Conservation (phyloP, 1,140 invertebrate genomes). For the Heliconius melpomene region DNA sequence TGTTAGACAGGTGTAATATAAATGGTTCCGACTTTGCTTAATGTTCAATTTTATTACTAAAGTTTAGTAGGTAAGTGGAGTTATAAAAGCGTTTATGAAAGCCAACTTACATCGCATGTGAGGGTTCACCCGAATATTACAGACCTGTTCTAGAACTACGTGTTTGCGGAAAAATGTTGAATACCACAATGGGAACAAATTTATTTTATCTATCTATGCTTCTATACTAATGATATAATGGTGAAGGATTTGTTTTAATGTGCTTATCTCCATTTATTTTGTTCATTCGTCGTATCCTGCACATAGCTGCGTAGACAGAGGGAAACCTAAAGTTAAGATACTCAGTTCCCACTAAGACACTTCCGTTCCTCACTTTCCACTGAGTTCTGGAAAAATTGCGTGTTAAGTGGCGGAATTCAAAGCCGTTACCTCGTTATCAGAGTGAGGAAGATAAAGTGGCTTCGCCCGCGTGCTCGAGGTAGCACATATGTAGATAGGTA, state of each 20-base stretch:
- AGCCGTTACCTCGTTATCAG: not conserved
- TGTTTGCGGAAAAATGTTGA: constrained; percentile 11
- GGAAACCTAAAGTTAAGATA: not conserved
- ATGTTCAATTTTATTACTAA: constrained; percentile 41
- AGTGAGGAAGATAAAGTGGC: no score
- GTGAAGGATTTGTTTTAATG: no score
- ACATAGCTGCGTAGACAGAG: no score
- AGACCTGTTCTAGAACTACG: not conserved
- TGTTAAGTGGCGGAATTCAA: not conserved
- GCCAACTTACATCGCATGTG: constrained; percentile 31
- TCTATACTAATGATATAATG: not conserved
- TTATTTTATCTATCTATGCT: no score
- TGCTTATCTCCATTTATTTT: no score
- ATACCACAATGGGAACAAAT: not conserved
- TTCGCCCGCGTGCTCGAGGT: no score
- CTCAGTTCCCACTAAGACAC: not conserved
- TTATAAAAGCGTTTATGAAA: constrained; percentile 35
- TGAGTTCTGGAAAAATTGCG: not conserved
- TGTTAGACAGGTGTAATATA: constrained; percentile 39
- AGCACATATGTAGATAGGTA: no score
- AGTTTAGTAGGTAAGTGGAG: constrained; percentile 34
- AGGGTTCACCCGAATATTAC: constrained; percentile 3
- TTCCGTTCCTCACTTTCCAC: not conserved
- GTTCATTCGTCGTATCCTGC: no score
- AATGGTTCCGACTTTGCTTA: constrained; percentile 39